phyloP scores from a whole-genome alignment of 2,113 vertebrate genomes.

The Ameiurus melas region DNA sequence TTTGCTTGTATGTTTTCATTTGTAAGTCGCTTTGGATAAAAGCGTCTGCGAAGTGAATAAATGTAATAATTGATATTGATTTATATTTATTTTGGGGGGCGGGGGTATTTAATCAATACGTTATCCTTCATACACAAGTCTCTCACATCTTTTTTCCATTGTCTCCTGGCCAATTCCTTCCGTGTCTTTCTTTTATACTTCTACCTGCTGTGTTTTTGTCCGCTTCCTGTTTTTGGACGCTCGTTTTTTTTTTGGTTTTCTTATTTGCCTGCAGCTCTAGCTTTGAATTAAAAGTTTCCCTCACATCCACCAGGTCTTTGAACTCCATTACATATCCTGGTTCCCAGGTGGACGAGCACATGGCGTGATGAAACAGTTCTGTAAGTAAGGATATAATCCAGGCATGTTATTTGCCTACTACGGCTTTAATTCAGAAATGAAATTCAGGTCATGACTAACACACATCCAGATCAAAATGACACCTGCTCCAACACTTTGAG shows the following conservation, averaged over 20 bases:
- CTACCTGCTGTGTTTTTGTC: not conserved
- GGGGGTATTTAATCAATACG: not conserved
- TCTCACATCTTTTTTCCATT: not conserved
- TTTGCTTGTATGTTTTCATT: too few species aligned
- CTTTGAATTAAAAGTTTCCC: not conserved
- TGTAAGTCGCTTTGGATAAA: not conserved
- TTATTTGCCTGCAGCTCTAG: not conserved
- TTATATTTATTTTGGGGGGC: too few species aligned
- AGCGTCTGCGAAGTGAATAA: too few species aligned
- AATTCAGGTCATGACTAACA: not conserved
- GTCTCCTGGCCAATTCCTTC: not conserved
- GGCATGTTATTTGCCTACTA: not conserved
- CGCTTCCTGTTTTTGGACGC: not conserved
- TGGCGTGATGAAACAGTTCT: not conserved
- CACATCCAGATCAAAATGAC: not conserved
- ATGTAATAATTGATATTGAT: too few species aligned
- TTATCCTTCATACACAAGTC: not conserved
- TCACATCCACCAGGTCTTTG: not conserved
- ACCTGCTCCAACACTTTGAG: not conserved
- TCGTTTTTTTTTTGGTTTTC: not conserved
- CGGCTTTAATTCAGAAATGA: conserved; percentile 6
- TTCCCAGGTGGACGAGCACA: not conserved
- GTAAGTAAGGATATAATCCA: not conserved
- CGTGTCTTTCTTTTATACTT: not conserved
- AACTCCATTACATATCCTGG: not conserved